Evolutionary conservation across 2,888 invertebrate genomes (phyloP).

Genomic region (Fragum fragum): DNA sequence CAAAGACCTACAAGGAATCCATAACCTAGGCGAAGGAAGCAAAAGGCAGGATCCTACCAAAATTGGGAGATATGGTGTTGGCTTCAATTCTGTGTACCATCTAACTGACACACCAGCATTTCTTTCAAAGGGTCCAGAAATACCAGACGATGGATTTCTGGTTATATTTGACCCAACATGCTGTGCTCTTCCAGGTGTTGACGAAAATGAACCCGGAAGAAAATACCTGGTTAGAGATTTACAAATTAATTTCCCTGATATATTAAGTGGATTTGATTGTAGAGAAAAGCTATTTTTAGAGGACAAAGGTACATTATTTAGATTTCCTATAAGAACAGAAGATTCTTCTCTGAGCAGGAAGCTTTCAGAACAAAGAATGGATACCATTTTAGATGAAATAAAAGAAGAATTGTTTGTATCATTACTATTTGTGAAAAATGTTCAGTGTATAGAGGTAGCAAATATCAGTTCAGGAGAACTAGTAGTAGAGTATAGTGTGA

Average conservation of each 20-base stretch:
- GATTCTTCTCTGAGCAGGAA: slow-evolving; percentile 72
- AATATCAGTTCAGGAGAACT: slow-evolving; percentile 47
- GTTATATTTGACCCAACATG: slow-evolving; percentile 78
- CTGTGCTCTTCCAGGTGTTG: slow-evolving; percentile 35
- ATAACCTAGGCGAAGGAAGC: slow-evolving; percentile 82
- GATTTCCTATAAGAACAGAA: slow-evolving; percentile 66
- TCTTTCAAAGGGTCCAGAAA: slow-evolving; percentile 73
- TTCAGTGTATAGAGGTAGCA: slow-evolving; percentile 37
- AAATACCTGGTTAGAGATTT: slow-evolving; percentile 43
- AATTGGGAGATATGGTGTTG: slow-evolving; percentile 86
- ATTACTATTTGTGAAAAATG: slow-evolving; percentile 57
- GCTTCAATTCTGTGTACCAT: slow-evolving; percentile 85
- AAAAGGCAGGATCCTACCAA: slow-evolving; percentile 82
- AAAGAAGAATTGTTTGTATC: slow-evolving; percentile 37
- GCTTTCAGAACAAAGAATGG: slow-evolving; percentile 20
- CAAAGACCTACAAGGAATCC: slow-evolving; percentile 82
- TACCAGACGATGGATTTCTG: slow-evolving; percentile 63
- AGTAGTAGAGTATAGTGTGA: slow-evolving; percentile 49
- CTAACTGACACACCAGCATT: slow-evolving; percentile 85
- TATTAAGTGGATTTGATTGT: slow-evolving; percentile 63
- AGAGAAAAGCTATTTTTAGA: slow-evolving; percentile 38
- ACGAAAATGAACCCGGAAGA: slow-evolving; percentile 25
- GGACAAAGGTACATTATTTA: slow-evolving; percentile 61
- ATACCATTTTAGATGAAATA: slow-evolving; percentile 33
- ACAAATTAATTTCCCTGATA: slow-evolving; percentile 52